phyloP scores from a whole-genome alignment of 1,140 invertebrate species.

The Maniola jurtina region DNA sequence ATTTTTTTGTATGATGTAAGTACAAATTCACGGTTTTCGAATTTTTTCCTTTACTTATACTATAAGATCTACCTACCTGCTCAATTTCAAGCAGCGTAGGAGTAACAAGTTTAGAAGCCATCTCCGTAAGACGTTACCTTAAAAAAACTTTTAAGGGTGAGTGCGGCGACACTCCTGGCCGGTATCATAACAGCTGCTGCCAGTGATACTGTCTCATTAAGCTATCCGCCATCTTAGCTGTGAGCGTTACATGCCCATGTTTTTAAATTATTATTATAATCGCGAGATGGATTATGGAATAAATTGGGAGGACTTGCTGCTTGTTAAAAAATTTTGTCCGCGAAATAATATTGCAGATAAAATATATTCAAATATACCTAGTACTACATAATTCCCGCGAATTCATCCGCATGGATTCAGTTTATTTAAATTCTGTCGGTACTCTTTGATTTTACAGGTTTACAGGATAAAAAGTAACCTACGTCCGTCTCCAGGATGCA shows the following conservation, averaged over 20 bases:
- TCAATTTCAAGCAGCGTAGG: too few relatives aligned
- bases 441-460: too few relatives aligned
- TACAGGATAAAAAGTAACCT: too few relatives aligned
- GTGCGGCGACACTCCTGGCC: constrained; percentile 70
- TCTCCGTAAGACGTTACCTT: constrained; percentile 36
- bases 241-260: constrained; percentile 53
- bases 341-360: not conserved
- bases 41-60: too few relatives aligned
- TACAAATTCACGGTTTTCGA: too few relatives aligned
- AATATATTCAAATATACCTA: not conserved
- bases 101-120: constrained; percentile 23
- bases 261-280: constrained; percentile 68
- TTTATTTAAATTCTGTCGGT: too few relatives aligned
- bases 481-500: too few relatives aligned
- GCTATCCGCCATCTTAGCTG: constrained; percentile 57
- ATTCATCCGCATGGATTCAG: too few relatives aligned
- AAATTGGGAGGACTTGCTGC: constrained; percentile 24
- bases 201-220: constrained; percentile 75
- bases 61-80: too few relatives aligned
- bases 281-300: constrained; percentile 28
- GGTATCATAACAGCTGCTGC: constrained; percentile 76
- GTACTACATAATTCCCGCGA: too few relatives aligned
- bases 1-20: too few relatives aligned
- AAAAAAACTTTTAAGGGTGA: constrained; percentile 67
- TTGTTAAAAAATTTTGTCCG: constrained; percentile 10